A percentile compares a stretch with the other conserved stretches of the same genome.
Conservation (phyloP, 2,888 invertebrate species). For the Mycogona germanica region DNA sequence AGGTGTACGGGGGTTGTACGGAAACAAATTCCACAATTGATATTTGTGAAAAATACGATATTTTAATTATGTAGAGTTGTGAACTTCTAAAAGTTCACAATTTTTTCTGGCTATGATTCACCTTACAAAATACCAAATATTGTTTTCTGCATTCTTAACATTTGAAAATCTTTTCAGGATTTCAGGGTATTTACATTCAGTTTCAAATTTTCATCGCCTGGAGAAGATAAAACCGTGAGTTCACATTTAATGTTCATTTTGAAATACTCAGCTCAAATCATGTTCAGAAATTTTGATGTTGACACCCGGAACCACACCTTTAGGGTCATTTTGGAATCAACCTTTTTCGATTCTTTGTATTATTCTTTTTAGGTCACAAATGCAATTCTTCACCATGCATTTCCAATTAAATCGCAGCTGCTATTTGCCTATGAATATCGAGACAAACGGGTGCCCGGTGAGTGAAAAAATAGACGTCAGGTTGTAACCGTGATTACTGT, state of each 20-base stretch:
- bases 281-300: no score
- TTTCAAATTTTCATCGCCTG: constrained; percentile 68
- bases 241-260: constrained; percentile 4
- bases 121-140: neutral
- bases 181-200: constrained; percentile 76
- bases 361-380: constrained; percentile 50
- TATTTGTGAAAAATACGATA: neutral
- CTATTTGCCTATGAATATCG: constrained; percentile 73
- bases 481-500: no score
- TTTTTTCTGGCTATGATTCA: neutral
- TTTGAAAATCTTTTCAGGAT: constrained; percentile 48
- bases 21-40: no score
- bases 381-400: constrained; percentile 73
- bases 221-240: constrained; percentile 58
- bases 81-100: neutral
- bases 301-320: no score
- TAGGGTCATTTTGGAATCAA: no score
- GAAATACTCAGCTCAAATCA: constrained; percentile 2
- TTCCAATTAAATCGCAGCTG: constrained; percentile 68
- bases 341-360: no score
- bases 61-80: neutral
- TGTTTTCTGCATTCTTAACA: neutral
- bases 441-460: constrained; percentile 10
- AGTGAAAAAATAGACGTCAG: no score
- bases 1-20: neutral